These are phyloP conservation scores for Drosophila ustulata DNA, from an alignment of 2,888 invertebrate genomes.

Conservation along the genomic window DNA sequence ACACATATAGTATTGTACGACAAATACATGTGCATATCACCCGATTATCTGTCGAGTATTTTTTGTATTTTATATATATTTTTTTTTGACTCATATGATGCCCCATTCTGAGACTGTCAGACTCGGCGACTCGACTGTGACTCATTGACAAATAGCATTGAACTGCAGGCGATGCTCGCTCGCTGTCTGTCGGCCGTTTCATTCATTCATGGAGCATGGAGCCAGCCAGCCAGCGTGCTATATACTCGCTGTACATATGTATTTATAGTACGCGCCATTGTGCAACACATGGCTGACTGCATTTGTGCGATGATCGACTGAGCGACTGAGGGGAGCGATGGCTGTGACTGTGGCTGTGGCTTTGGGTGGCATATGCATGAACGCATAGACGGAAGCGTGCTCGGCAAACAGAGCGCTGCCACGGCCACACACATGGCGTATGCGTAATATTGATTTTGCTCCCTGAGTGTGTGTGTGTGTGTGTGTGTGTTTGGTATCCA, in stretches of 20 bases:
- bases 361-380: not conserved
- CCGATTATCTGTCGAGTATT: constrained; percentile 25
- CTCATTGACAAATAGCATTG: constrained; percentile 78
- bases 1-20: constrained; percentile 46
- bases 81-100: constrained; percentile 12
- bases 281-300: constrained; percentile 67
- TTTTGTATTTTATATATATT: not conserved
- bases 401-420: constrained; percentile 14
- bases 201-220: constrained; percentile 64
- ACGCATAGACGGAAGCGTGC: constrained; percentile 30
- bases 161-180: constrained; percentile 65
- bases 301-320: constrained; percentile 7
- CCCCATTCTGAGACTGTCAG: constrained; percentile 14
- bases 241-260: constrained; percentile 39
- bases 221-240: constrained; percentile 48
- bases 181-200: constrained; percentile 23
- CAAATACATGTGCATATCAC: constrained; percentile 26
- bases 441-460: constrained; percentile 59
- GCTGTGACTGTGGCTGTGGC: not conserved
- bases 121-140: constrained; percentile 43
- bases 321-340: not conserved
- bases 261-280: constrained; percentile 55
- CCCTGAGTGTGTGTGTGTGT: not conserved
- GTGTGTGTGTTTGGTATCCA: constrained; percentile 7
- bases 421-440: constrained; percentile 61